Evolutionary conservation across 2,113 vertebrate species (phyloP).

Genomic region (Campylomormyrus tamandua): DNA sequence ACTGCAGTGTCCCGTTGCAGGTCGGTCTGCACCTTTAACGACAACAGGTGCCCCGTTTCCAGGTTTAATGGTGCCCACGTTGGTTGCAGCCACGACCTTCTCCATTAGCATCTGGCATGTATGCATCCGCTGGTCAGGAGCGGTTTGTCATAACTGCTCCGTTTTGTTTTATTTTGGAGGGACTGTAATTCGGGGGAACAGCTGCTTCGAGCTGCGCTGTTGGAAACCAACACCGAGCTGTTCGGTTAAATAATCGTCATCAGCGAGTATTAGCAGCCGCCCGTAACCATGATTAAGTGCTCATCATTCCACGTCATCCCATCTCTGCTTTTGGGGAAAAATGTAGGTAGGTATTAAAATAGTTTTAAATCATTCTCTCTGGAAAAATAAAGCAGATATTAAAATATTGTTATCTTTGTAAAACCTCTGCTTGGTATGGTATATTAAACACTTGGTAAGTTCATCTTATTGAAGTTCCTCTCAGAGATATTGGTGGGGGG

Average conservation of each 20-base stretch:
- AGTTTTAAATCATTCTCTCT: background rate
- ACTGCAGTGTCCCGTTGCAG: background rate
- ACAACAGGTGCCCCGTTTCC: background rate
- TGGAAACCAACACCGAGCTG: background rate
- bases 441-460: background rate
- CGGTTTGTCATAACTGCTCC: background rate
- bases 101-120: background rate
- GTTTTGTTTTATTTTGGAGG: background rate
- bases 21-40: background rate
- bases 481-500: background rate
- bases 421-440: background rate
- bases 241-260: background rate
- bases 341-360: background rate
- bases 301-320: background rate
- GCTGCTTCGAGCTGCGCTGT: background rate
- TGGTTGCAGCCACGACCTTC: background rate
- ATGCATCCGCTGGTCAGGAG: background rate
- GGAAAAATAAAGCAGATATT: background rate
- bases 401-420: background rate
- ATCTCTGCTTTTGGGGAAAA: background rate
- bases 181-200: background rate
- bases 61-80: background rate
- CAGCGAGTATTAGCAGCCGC: background rate
- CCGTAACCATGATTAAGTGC: background rate
- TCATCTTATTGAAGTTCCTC: background rate